phyloP scores from a whole-genome alignment of 2,888 invertebrate species.

The Apotomis turbidana region DNA sequence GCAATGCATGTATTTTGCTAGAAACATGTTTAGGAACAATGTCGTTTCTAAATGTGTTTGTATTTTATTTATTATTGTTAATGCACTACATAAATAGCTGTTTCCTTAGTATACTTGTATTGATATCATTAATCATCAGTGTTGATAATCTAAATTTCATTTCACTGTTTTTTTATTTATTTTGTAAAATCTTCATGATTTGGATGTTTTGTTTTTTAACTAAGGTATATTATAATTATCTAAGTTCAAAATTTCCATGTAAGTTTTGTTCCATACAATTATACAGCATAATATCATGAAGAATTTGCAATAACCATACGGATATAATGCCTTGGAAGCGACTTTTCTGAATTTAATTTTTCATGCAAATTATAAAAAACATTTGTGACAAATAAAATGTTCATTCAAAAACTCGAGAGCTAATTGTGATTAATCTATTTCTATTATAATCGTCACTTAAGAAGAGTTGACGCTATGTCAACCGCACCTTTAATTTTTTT shows the following conservation, averaged over 20 bases:
- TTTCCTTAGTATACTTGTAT: conserved; percentile 17
- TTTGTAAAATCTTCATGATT: conserved; percentile 12
- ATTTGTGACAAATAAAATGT: background rate
- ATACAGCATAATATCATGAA: conserved; percentile 1
- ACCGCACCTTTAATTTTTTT: too few relatives aligned
- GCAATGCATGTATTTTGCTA: conserved; percentile 50
- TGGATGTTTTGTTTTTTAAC: background rate
- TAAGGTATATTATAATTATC: too few relatives aligned
- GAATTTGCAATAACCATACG: conserved; percentile 15
- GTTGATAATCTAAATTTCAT: conserved; percentile 14
- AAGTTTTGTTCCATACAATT: background rate
- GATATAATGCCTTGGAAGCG: conserved; percentile 9
- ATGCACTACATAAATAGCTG: conserved; percentile 23
- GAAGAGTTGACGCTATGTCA: too few relatives aligned
- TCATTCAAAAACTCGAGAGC: too few relatives aligned
- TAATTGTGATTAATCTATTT: too few relatives aligned
- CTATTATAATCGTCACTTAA: too few relatives aligned
- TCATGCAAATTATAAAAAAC: background rate
- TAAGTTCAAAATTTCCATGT: too few relatives aligned
- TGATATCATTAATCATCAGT: background rate
- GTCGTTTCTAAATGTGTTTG: background rate
- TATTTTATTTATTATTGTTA: conserved; percentile 3
- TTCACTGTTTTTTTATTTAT: conserved; percentile 17
- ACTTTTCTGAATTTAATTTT: background rate
- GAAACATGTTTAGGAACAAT: conserved; percentile 13